These are phyloP conservation scores for Strix aluco DNA, from an alignment of 2,113 vertebrate genomes.

Conservation along the genomic window DNA sequence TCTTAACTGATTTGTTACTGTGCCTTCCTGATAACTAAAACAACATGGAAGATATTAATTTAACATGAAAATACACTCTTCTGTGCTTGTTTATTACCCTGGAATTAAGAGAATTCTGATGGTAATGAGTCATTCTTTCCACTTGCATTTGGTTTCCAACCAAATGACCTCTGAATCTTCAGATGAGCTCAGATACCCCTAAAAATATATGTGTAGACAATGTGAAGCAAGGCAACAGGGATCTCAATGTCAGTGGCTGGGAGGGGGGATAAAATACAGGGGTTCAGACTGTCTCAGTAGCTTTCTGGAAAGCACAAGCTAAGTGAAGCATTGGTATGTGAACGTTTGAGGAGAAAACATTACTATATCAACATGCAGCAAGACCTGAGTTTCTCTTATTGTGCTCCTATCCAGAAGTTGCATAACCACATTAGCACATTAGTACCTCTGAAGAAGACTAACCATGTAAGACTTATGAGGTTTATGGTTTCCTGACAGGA, in stretches of 20 bases:
- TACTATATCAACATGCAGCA: neutral
- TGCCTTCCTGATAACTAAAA: neutral
- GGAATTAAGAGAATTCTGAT: neutral
- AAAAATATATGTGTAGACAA: neutral
- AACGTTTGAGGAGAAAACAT: neutral
- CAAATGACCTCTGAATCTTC: neutral
- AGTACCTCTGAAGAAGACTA: neutral
- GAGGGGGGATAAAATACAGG: accelerated
- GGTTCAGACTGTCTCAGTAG: neutral
- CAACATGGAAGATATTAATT: neutral
- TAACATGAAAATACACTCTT: neutral
- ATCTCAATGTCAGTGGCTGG: neutral
- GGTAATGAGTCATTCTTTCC: neutral
- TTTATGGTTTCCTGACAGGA: neutral
- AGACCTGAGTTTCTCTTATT: neutral
- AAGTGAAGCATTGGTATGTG: neutral
- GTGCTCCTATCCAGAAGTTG: neutral
- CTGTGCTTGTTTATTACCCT: neutral
- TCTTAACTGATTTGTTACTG: neutral
- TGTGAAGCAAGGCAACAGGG: neutral
- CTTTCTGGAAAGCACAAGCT: neutral
- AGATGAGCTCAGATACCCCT: neutral
- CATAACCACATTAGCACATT: neutral
- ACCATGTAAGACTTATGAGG: neutral
- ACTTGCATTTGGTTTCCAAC: neutral